phyloP scores from a whole-genome alignment of 2,888 invertebrate genomes.

The Laothoe populi region DNA sequence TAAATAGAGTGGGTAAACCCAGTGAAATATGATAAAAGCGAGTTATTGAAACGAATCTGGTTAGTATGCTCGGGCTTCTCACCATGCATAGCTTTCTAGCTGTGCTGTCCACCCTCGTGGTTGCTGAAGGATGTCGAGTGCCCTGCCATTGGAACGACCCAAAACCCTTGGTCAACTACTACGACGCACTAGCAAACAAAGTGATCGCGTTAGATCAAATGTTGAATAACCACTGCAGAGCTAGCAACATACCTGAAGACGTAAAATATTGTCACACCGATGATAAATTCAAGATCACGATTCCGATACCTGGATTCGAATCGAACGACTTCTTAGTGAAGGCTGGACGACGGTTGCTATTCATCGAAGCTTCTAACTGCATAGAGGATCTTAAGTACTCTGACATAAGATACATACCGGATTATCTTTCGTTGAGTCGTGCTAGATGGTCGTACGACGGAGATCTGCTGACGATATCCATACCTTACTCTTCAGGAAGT shows the following conservation, averaged over 20 bases:
- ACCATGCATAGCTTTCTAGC: slow-evolving; percentile 33
- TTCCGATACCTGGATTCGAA: slow-evolving; percentile 22
- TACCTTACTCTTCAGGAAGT: slow-evolving; percentile 19
- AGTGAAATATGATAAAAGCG: neutral
- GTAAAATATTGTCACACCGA: slow-evolving; percentile 29
- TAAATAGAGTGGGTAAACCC: neutral
- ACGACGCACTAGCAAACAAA: slow-evolving; percentile 32
- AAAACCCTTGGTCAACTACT: slow-evolving; percentile 32
- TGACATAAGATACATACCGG: slow-evolving; percentile 10
- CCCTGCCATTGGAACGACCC: slow-evolving; percentile 36
- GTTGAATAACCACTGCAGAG: slow-evolving; percentile 30
- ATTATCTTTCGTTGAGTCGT: slow-evolving; percentile 4
- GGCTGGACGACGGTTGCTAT: slow-evolving; percentile 8
- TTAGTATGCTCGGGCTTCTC: neutral
- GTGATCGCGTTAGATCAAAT: slow-evolving; percentile 34
- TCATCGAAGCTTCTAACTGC: slow-evolving; percentile 19
- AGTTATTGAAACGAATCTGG: neutral
- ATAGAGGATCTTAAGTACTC: neutral
- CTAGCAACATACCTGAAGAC: slow-evolving; percentile 20
- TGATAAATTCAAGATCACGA: slow-evolving; percentile 29
- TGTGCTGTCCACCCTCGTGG: slow-evolving; percentile 16
- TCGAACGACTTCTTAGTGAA: slow-evolving; percentile 7
- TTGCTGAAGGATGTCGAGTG: slow-evolving; percentile 32
- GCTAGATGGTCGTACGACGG: slow-evolving; percentile 18
- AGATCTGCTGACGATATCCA: neutral